Evolutionary conservation across 1,140 invertebrate genomes (phyloP).

Genomic region (Manduca sexta): DNA sequence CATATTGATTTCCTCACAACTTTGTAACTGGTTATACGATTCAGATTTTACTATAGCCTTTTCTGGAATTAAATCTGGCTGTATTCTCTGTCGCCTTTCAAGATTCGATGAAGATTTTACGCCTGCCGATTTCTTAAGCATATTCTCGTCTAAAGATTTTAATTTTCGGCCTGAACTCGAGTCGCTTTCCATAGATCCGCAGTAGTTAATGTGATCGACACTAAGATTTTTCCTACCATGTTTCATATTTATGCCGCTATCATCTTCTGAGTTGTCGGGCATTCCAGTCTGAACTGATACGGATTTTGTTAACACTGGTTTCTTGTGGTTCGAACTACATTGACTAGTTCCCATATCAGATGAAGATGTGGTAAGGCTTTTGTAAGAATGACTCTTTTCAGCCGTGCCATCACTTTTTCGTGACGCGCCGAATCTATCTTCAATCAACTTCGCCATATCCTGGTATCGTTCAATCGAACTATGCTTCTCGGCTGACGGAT

Average conservation of each 20-base stretch:
- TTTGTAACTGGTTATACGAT: conserved; percentile 71
- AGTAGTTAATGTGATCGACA: conserved; percentile 71
- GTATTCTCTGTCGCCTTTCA: conserved; percentile 67
- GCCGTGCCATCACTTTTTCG: conserved; percentile 63
- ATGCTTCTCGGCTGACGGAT: conserved; percentile 66
- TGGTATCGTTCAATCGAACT: conserved; percentile 76
- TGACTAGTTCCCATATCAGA: conserved; percentile 70
- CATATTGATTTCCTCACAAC: conserved; percentile 71
- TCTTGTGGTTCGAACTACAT: conserved; percentile 62
- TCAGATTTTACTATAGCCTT: conserved; percentile 67
- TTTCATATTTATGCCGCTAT: conserved; percentile 64
- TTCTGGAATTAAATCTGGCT: conserved; percentile 70
- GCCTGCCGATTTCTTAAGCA: conserved; percentile 62
- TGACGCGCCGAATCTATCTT: conserved; percentile 73
- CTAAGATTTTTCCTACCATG: conserved; percentile 67
- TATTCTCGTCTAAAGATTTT: conserved; percentile 67
- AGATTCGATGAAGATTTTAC: conserved; percentile 65
- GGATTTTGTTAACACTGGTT: conserved; percentile 69
- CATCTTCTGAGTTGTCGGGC: conserved; percentile 63
- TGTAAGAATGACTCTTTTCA: conserved; percentile 70
- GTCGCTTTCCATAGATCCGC: conserved; percentile 69
- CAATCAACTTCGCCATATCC: conserved; percentile 76
- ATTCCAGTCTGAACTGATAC: conserved; percentile 71
- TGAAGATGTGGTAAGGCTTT: conserved; percentile 68
- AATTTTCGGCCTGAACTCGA: conserved; percentile 66